Percentiles rank a stretch among this genome's conserved stretches.
Evolutionary conservation across 2,797 vertebrate species (phyloP).

Genomic region (Kryptopterus vitreolus): DNA sequence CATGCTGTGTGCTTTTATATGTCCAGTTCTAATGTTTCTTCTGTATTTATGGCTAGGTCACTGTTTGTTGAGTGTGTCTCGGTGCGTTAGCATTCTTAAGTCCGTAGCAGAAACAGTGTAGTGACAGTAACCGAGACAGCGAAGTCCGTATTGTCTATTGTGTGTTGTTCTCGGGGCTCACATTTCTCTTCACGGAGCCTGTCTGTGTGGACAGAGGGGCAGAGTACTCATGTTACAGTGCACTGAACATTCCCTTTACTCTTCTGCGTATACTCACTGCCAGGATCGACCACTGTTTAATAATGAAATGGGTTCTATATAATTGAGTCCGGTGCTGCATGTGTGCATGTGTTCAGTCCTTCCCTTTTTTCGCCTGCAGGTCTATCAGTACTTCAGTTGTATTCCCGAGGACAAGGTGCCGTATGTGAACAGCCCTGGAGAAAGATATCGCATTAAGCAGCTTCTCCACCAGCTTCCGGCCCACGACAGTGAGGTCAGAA

Average conservation of each 20-base stretch:
- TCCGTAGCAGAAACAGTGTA: constrained; percentile 16
- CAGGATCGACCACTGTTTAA: background rate
- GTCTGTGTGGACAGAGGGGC: constrained; percentile 18
- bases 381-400: constrained; percentile 98
- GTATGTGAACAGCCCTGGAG: constrained; percentile 95
- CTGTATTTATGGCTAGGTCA: background rate
- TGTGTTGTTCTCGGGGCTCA: constrained; percentile 32
- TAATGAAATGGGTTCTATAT: background rate
- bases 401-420: constrained; percentile 96
- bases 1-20: background rate
- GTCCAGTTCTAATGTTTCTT: background rate
- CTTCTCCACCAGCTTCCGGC: constrained; percentile 96
- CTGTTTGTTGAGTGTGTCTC: background rate
- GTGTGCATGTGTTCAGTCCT: background rate
- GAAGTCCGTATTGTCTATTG: constrained; percentile 45
- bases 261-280: constrained; percentile 16
- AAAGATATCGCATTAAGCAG: constrained; percentile 93
- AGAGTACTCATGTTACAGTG: constrained; percentile 30
- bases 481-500: constrained; percentile 94
- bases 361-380: constrained; percentile 72
- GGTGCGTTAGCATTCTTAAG: background rate
- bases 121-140: constrained; percentile 21
- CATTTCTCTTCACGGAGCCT: constrained; percentile 30
- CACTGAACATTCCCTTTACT: constrained; percentile 24
- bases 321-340: background rate